Conservation (phyloP, 2,797 vertebrate genomes). For the Tokudaia muenninki region DNA sequence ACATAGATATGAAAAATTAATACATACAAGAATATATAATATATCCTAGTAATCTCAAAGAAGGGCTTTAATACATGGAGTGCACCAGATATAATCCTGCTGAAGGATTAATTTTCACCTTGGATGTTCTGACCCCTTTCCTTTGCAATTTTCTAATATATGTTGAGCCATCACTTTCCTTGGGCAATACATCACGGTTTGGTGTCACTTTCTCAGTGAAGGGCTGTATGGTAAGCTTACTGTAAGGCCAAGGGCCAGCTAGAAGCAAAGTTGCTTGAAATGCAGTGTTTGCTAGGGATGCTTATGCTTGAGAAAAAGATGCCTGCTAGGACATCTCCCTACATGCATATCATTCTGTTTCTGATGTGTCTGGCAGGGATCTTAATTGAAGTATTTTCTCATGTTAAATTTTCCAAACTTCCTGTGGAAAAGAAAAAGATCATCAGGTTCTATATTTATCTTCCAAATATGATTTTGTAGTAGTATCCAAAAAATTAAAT, state of each 20-base stretch:
- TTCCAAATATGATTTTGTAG: background rate
- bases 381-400: background rate
- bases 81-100: background rate
- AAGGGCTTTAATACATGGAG: background rate
- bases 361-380: background rate
- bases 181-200: background rate
- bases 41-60: background rate
- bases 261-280: constrained; percentile 21
- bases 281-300: background rate
- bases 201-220: background rate
- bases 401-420: constrained; percentile 24
- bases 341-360: background rate
- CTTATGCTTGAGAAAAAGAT: background rate
- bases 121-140: background rate
- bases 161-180: background rate
- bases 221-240: background rate
- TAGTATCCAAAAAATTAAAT: background rate
- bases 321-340: background rate
- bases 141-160: constrained; percentile 20
- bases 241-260: background rate
- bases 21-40: background rate
- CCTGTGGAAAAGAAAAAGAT: background rate
- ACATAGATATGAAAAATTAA: constrained; percentile 16
- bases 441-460: constrained; percentile 3
- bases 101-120: background rate